A percentile compares a stretch with the other conserved stretches of the same genome.
Evolutionary conservation across 2,113 vertebrate genomes (phyloP).

Genomic region (Poecilia latipinna): DNA sequence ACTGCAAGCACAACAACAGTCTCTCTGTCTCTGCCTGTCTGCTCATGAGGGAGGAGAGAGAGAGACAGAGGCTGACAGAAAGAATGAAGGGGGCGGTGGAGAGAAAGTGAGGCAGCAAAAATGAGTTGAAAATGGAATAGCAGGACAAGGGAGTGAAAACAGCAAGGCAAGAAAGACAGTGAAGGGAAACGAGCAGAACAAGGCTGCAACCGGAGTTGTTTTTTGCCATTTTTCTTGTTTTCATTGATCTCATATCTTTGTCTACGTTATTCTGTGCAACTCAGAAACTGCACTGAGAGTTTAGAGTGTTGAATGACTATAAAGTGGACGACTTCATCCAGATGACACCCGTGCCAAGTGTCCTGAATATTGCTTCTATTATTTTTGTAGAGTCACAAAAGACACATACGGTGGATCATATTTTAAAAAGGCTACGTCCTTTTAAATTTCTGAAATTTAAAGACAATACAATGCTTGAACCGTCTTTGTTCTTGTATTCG

Average conservation of each 20-base stretch:
- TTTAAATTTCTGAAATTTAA: background rate
- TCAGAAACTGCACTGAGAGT: conserved; percentile 16
- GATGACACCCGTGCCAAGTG: background rate
- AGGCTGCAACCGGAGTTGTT: conserved; percentile 32
- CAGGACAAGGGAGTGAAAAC: conserved; percentile 15
- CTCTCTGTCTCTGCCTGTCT: conserved; percentile 75
- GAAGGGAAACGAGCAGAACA: conserved; percentile 8
- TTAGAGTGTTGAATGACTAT: conserved; percentile 1
- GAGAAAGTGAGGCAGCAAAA: conserved; percentile 64
- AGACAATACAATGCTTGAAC: background rate
- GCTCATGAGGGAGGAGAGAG: conserved; percentile 27
- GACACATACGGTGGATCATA: background rate
- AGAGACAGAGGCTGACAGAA: conserved; percentile 53
- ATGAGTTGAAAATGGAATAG: conserved; percentile 36
- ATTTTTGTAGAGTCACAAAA: conserved; percentile 12
- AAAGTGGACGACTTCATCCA: conserved; percentile 1
- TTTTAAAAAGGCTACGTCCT: background rate
- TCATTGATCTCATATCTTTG: background rate
- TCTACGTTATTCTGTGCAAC: conserved; percentile 18
- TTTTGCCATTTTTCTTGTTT: conserved; percentile 9
- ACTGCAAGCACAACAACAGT: conserved; percentile 78
- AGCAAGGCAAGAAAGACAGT: background rate
- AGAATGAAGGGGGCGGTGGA: conserved; percentile 32
- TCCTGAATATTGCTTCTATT: background rate
- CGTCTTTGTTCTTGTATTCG: background rate